A percentile compares a stretch with the other conserved stretches of the same genome.
Conservation (phyloP, 2,888 invertebrate species). For the Ophraella communa region DNA sequence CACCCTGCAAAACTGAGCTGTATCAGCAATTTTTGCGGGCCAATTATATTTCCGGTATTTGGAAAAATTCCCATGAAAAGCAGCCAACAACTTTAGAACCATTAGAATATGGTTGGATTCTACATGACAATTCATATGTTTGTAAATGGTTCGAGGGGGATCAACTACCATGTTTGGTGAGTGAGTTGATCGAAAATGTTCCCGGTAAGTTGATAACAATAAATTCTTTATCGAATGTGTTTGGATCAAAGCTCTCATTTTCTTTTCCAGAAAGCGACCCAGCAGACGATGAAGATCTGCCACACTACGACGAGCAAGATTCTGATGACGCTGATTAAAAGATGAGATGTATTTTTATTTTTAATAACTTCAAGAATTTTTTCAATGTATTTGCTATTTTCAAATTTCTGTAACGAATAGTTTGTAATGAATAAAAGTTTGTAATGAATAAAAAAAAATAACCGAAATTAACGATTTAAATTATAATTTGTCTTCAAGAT, state of each 20-base stretch:
- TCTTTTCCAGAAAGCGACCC: too few species aligned
- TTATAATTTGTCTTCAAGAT: too few species aligned
- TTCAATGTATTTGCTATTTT: too few species aligned
- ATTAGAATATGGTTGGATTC: conserved; percentile 37
- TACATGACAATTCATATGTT: conserved; percentile 30
- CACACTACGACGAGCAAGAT: too few species aligned
- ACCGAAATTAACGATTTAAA: too few species aligned
- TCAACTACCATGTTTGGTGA: conserved; percentile 33
- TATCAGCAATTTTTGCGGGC: conserved; percentile 38
- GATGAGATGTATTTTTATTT: too few species aligned
- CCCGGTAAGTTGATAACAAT: not conserved
- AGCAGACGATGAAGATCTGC: too few species aligned
- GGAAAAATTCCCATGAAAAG: conserved; percentile 38
- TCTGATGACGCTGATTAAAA: too few species aligned
- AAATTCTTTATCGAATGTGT: not conserved
- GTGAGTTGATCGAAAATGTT: not conserved
- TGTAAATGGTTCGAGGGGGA: conserved; percentile 44
- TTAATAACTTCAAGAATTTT: too few species aligned
- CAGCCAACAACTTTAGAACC: conserved; percentile 23
- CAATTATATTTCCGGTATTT: conserved; percentile 38
- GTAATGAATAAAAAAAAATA: too few species aligned
- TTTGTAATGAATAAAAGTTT: too few species aligned
- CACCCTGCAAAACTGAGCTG: conserved; percentile 43
- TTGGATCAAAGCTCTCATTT: not conserved
- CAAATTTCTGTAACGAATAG: too few species aligned